phyloP scores from a whole-genome alignment of 2,113 vertebrate species.

The Pogona vitticeps region DNA sequence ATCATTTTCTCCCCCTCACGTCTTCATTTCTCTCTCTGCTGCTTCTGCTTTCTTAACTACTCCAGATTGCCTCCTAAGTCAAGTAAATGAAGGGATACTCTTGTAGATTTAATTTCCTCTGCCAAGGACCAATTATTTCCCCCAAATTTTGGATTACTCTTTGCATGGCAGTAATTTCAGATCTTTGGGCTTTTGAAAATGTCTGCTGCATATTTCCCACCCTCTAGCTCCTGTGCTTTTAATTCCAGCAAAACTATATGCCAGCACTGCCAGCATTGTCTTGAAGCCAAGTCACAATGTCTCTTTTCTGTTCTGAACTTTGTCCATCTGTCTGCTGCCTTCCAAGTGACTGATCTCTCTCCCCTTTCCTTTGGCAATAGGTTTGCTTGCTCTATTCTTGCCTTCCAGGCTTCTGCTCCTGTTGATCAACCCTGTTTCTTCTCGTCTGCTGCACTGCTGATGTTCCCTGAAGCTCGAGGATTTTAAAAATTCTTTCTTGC shows the following conservation, averaged over 20 bases:
- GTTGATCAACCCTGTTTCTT: no score
- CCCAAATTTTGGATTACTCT: no score
- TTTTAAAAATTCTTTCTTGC: background rate
- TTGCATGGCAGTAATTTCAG: no score
- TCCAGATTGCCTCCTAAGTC: no score
- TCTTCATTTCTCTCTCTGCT: no score
- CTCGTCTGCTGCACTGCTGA: background rate
- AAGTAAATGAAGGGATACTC: no score
- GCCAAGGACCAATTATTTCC: background rate
- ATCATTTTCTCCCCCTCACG: no score
- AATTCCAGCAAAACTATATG: slow-evolving; percentile 22
- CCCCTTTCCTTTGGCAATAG: background rate
- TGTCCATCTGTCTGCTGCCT: background rate
- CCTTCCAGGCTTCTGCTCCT: accelerated
- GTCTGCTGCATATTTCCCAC: background rate
- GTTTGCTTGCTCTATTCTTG: no score
- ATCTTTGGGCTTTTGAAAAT: background rate
- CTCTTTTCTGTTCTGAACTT: background rate
- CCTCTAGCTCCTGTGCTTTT: slow-evolving; percentile 21
- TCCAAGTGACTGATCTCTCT: background rate
- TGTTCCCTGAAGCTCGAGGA: background rate
- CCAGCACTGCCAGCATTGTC: background rate
- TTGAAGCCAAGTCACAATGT: background rate
- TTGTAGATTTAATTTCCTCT: background rate
- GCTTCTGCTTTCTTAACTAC: no score